Evolutionary conservation across 2,888 invertebrate species (phyloP).

Genomic region (Sturmia bella): DNA sequence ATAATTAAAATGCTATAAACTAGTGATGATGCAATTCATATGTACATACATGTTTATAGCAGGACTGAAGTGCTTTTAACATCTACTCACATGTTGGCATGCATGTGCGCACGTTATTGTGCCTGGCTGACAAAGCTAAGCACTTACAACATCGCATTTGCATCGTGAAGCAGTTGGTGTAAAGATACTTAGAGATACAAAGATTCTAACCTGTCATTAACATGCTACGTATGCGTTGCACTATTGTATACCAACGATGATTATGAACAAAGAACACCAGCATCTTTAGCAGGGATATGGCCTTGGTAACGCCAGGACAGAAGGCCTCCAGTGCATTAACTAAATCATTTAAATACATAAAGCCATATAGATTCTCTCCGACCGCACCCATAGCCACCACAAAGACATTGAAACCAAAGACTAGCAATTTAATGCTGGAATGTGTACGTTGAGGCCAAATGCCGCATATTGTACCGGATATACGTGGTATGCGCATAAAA

Average conservation of each 20-base stretch:
- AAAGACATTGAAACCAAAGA: constrained; percentile 73
- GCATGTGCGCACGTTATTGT: no score
- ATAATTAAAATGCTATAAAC: constrained; percentile 40
- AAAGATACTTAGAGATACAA: background rate
- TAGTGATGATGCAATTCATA: background rate
- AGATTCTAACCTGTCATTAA: constrained; percentile 73
- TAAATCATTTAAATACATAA: constrained; percentile 74
- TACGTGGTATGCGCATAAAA: constrained; percentile 76
- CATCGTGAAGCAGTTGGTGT: background rate
- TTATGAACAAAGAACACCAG: constrained; percentile 74
- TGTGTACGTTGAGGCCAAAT: constrained; percentile 76
- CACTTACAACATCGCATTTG: background rate
- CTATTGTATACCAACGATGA: constrained; percentile 72
- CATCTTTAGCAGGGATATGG: constrained; percentile 77
- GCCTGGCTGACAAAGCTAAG: background rate
- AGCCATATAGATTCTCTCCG: constrained; percentile 77
- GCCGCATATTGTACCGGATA: constrained; percentile 75
- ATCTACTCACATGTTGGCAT: no score
- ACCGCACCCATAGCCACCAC: constrained; percentile 75
- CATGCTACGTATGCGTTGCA: constrained; percentile 72
- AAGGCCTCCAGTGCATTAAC: constrained; percentile 78
- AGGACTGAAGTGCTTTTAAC: background rate
- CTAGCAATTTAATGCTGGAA: constrained; percentile 70
- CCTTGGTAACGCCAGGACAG: constrained; percentile 78
- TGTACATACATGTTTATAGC: no score